phyloP scores from a whole-genome alignment of 2,113 vertebrate genomes.

The Empidonax traillii region DNA sequence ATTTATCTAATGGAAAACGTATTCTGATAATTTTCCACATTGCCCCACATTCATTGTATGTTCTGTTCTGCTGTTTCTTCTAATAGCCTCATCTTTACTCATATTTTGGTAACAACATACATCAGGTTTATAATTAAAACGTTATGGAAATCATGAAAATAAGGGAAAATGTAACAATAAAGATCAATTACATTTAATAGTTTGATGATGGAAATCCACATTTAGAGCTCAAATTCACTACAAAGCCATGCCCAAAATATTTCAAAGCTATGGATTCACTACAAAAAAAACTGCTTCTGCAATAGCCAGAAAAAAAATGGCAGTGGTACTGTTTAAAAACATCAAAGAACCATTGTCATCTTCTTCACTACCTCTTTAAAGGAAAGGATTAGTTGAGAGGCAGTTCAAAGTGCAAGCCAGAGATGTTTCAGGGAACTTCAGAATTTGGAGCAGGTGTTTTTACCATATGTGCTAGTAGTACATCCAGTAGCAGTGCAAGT shows the following conservation, averaged over 20 bases:
- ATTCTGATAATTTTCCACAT: conserved; percentile 5
- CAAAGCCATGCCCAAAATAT: not conserved
- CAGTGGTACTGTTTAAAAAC: conserved; percentile 48
- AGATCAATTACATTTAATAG: conserved; percentile 8
- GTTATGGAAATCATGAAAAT: not conserved
- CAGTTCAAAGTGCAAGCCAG: conserved; percentile 61
- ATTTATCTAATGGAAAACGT: not conserved
- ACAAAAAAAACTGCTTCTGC: not conserved
- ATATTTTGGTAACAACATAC: not conserved
- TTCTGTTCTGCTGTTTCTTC: not conserved
- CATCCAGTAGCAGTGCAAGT: conserved; percentile 51
- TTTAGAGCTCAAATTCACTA: conserved; percentile 8
- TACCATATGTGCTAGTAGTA: conserved; percentile 54
- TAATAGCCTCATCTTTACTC: not conserved
- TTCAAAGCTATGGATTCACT: not conserved
- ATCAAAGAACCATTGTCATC: conserved; percentile 37
- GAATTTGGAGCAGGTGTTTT: conserved; percentile 63
- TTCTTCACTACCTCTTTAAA: conserved; percentile 47
- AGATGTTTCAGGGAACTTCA: conserved; percentile 30
- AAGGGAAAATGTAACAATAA: not conserved
- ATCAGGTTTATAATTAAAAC: conserved; percentile 7
- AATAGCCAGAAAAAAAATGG: not conserved
- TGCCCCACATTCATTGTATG: not conserved
- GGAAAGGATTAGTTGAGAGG: conserved; percentile 54
- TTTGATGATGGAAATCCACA: not conserved